Percentiles rank a stretch among this genome's conserved stretches.
Evolutionary conservation across 1,140 invertebrate species (phyloP).

Genomic region (Sipha flava): DNA sequence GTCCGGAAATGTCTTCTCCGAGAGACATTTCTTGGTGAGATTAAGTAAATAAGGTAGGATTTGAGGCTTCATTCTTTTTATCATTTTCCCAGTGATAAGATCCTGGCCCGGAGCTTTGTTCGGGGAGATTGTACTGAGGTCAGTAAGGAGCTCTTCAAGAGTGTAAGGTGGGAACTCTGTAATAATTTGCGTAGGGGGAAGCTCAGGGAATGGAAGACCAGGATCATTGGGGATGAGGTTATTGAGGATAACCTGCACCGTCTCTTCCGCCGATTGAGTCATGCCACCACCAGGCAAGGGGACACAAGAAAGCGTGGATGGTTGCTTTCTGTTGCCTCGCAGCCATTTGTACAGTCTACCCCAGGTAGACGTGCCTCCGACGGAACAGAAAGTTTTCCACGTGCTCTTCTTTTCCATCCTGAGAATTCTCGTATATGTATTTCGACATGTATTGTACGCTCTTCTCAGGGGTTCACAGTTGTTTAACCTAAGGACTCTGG

Average conservation of each 20-base stretch:
- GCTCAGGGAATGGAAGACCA: too few species aligned
- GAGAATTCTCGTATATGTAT: too few species aligned
- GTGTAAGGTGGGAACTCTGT: too few species aligned
- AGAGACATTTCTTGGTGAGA: not conserved
- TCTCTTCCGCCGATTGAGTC: not conserved
- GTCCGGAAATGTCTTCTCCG: not conserved
- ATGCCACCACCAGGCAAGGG: accelerated
- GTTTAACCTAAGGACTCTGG: too few species aligned
- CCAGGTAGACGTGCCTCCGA: not conserved
- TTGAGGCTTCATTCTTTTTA: not conserved
- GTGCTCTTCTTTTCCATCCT: not conserved
- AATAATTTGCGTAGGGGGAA: too few species aligned
- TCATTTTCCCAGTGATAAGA: not conserved
- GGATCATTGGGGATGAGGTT: not conserved
- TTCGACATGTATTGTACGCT: too few species aligned
- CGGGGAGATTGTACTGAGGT: not conserved
- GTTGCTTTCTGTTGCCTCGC: too few species aligned
- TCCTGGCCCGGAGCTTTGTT: not conserved
- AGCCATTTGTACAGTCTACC: not conserved
- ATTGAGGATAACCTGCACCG: not conserved
- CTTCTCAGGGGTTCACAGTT: too few species aligned
- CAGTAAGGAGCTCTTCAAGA: not conserved
- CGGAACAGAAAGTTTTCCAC: not conserved
- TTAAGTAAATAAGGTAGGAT: accelerated
- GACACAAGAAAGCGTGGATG: too few species aligned